These are phyloP conservation scores for Dynastes tityus DNA, from an alignment of 2,888 invertebrate species.

Conservation along the genomic window DNA sequence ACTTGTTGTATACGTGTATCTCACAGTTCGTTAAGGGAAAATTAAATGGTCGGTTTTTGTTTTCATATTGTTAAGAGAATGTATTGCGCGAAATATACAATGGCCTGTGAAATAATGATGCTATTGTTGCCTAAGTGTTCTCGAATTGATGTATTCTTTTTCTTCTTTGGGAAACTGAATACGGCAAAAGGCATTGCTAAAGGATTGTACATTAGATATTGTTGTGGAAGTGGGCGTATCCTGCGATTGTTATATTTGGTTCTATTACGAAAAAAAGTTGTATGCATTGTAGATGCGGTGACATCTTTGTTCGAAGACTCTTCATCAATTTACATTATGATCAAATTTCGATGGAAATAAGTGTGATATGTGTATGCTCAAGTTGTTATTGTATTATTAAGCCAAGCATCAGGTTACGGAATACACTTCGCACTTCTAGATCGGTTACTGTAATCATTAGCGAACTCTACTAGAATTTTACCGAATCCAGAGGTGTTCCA, in stretches of 20 bases:
- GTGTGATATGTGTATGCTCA: too few species aligned
- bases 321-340: too few species aligned
- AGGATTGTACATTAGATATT: neutral
- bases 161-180: constrained; percentile 22
- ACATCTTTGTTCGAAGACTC: too few species aligned
- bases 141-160: constrained; percentile 16
- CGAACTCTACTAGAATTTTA: too few species aligned
- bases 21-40: neutral
- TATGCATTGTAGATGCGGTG: too few species aligned
- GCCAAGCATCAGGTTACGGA: too few species aligned
- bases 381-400: too few species aligned
- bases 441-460: too few species aligned
- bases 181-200: neutral
- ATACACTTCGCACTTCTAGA: too few species aligned
- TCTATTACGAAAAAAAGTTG: neutral
- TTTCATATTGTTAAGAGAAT: constrained; percentile 20
- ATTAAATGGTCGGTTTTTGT: constrained; percentile 29
- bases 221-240: neutral
- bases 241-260: neutral
- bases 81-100: constrained; percentile 20
- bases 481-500: too few species aligned
- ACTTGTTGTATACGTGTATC: too few species aligned
- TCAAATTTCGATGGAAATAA: too few species aligned
- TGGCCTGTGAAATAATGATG: constrained; percentile 23
- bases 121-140: constrained; percentile 26